Percentiles rank a stretch among this genome's conserved stretches.
Evolutionary conservation across 2,113 vertebrate genomes (phyloP).

Genomic region (Forbesichthys papilliferus): DNA sequence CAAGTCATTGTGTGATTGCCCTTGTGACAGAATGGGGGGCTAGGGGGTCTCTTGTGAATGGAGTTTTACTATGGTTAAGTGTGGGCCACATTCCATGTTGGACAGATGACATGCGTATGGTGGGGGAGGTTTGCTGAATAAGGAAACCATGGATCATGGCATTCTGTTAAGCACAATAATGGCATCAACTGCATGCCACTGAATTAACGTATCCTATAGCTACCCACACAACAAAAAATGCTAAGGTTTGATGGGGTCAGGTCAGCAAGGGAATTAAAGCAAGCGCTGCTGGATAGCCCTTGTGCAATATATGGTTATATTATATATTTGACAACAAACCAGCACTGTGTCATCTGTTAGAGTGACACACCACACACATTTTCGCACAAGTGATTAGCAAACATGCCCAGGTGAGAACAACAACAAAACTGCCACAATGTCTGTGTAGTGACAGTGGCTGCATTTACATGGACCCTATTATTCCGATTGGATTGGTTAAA

Average conservation of each 20-base stretch:
- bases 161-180: conserved; percentile 48
- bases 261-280: conserved; percentile 59
- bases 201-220: conserved; percentile 66
- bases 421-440: no score
- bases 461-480: no score
- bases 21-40: conserved; percentile 29
- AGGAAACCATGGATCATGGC: conserved; percentile 59
- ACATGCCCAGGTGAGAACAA: no score
- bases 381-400: no score
- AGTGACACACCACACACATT: no score
- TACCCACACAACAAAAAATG: conserved; percentile 58
- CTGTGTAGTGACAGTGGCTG: no score
- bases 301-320: conserved; percentile 37
- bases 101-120: conserved; percentile 60
- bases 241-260: conserved; percentile 52
- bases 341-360: neutral
- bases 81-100: conserved; percentile 39
- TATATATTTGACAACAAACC: conserved; percentile 5
- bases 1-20: conserved; percentile 64
- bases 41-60: conserved; percentile 46
- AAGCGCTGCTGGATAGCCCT: conserved; percentile 26
- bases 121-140: conserved; percentile 62
- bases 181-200: conserved; percentile 65
- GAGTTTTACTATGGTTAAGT: conserved; percentile 44
- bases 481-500: no score